These are phyloP conservation scores for Muscicapa adusta DNA, from an alignment of 2,113 vertebrate species.

Conservation along the genomic window DNA sequence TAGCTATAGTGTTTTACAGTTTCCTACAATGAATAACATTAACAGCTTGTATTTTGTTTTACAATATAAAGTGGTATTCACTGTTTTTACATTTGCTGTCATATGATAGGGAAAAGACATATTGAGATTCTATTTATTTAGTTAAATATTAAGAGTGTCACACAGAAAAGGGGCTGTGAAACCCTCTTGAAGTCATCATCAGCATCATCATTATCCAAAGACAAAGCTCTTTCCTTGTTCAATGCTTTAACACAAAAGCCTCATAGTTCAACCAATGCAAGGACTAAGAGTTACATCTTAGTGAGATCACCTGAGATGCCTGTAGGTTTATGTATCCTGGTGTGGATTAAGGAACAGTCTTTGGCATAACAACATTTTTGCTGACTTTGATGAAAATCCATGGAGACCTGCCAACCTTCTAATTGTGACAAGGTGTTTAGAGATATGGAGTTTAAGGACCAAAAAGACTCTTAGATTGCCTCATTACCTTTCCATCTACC, in stretches of 20 bases:
- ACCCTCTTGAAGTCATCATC: neutral
- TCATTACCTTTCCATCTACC: neutral
- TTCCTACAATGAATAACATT: neutral
- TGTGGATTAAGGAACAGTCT: neutral
- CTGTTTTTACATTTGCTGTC: neutral
- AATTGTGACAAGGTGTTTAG: neutral
- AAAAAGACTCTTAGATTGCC: neutral
- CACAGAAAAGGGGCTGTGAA: neutral
- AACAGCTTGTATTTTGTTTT: neutral
- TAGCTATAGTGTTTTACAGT: neutral
- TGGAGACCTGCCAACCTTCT: fast-evolving
- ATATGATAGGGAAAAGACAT: neutral
- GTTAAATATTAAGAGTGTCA: neutral
- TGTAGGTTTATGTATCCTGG: neutral
- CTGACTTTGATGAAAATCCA: neutral
- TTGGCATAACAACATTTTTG: neutral
- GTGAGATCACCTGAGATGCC: neutral
- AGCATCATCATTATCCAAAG: neutral
- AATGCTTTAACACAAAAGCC: neutral
- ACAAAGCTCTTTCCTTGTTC: neutral
- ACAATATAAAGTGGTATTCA: neutral
- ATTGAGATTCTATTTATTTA: neutral
- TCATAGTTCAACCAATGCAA: neutral
- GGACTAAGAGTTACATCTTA: neutral
- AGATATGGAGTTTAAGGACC: neutral